A percentile compares a stretch with the other conserved stretches of the same genome.
These are phyloP conservation scores for Sander lucioperca DNA, from an alignment of 2,113 vertebrate genomes.

Conservation along the genomic window DNA sequence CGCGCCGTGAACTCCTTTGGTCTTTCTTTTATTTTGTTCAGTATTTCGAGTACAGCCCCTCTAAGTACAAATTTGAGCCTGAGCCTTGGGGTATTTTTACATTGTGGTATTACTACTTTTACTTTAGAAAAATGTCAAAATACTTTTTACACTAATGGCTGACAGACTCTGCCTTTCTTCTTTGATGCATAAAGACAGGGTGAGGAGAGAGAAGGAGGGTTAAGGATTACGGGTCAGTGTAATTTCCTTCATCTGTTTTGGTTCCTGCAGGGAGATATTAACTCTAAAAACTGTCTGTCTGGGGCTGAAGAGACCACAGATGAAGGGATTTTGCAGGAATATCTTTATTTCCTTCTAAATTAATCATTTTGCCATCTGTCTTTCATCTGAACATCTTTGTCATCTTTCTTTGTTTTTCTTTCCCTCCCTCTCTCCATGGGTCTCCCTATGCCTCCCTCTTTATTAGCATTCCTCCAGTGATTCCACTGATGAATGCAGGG, in stretches of 20 bases:
- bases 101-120: not conserved
- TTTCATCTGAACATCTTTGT: not conserved
- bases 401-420: not conserved
- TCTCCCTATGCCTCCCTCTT: slow-evolving; percentile 19
- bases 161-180: not conserved
- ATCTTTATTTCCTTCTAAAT: not conserved
- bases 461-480: slow-evolving; percentile 58
- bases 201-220: slow-evolving; percentile 18
- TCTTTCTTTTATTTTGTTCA: no score
- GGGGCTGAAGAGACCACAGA: not conserved
- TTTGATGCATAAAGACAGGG: not conserved
- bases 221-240: slow-evolving; percentile 34
- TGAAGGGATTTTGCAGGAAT: slow-evolving; percentile 37
- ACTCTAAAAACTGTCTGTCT: slow-evolving; percentile 16
- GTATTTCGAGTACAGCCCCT: not conserved
- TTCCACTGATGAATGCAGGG: slow-evolving; percentile 60
- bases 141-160: not conserved
- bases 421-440: not conserved
- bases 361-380: slow-evolving; percentile 5
- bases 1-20: no score
- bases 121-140: not conserved
- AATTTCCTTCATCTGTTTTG: slow-evolving; percentile 46
- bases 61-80: not conserved
- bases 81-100: not conserved
- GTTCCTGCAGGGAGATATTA: slow-evolving; percentile 30